phyloP scores from a whole-genome alignment of 2,797 vertebrate genomes.

The Threskiornis aethiopicus region DNA sequence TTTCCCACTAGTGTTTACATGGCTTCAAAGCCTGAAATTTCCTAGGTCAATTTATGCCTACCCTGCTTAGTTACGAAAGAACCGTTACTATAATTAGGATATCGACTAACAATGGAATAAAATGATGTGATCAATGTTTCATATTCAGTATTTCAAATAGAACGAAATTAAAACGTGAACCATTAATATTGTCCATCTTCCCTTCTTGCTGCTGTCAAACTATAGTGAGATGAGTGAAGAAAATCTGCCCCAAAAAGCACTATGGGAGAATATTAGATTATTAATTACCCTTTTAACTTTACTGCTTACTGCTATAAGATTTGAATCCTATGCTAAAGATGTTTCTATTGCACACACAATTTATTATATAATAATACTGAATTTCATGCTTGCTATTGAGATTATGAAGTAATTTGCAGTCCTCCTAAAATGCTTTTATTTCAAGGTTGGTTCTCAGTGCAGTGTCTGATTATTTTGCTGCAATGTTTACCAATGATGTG shows the following conservation, averaged over 20 bases:
- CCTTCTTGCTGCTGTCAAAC: neutral
- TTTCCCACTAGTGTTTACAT: neutral
- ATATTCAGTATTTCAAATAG: neutral
- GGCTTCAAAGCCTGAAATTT: neutral
- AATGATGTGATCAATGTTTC: rapidly evolving
- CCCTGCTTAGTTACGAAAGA: neutral
- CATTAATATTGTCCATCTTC: neutral
- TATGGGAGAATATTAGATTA: neutral
- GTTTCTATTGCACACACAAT: neutral
- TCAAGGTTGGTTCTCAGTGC: constrained; percentile 92
- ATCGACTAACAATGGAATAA: neutral
- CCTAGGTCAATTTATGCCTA: neutral
- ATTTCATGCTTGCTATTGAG: neutral
- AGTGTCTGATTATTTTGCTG: constrained; percentile 96
- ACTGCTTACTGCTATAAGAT: neutral
- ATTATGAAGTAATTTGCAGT: neutral
- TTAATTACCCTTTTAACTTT: neutral
- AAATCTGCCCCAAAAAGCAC: neutral
- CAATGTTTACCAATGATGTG: constrained; percentile 97
- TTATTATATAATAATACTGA: neutral
- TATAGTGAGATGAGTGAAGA: neutral
- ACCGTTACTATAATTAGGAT: neutral
- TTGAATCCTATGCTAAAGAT: neutral
- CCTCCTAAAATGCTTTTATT: constrained; percentile 13
- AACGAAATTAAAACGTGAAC: neutral